A percentile compares a stretch with the other conserved stretches of the same genome.
Conservation (phyloP, 2,888 invertebrate genomes). For the Cosmia pyralina region DNA sequence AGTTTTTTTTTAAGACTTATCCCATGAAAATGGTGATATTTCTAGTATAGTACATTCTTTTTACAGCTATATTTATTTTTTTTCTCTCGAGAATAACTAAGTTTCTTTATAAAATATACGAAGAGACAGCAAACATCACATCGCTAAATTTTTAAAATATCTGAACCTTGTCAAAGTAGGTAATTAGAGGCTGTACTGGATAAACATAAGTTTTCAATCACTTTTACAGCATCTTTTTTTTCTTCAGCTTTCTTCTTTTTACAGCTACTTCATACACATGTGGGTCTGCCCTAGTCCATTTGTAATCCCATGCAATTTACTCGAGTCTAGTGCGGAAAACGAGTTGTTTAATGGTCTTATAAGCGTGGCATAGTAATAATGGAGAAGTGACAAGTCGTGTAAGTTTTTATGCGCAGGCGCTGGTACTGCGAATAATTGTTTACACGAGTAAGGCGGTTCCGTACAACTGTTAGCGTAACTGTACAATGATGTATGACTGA, state of each 20-base stretch:
- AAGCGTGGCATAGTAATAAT: conserved; percentile 47
- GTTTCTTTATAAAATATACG: too few relatives aligned
- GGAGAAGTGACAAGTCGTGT: conserved; percentile 42
- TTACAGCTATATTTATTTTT: too few relatives aligned
- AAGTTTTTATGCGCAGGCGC: conserved; percentile 54
- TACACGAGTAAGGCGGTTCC: conserved; percentile 54
- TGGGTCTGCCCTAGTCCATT: neutral
- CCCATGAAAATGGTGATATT: too few relatives aligned
- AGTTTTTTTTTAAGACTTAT: too few relatives aligned
- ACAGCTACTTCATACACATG: neutral
- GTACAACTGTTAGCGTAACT: conserved; percentile 57
- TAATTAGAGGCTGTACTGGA: neutral
- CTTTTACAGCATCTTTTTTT: neutral
- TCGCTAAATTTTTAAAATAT: too few relatives aligned
- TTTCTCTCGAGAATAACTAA: too few relatives aligned
- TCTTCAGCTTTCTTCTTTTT: too few relatives aligned
- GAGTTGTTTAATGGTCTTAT: conserved; percentile 51
- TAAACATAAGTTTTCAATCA: neutral
- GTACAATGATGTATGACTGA: conserved; percentile 49
- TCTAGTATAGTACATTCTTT: too few relatives aligned
- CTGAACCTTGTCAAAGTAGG: too few relatives aligned
- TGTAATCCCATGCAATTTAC: conserved; percentile 28
- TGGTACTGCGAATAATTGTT: conserved; percentile 55
- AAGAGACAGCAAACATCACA: too few relatives aligned
- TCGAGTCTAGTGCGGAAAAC: conserved; percentile 33